Base-by-base conservation (phyloP, 2,797 vertebrate species). In the Pangasius mekongensis region DNA sequence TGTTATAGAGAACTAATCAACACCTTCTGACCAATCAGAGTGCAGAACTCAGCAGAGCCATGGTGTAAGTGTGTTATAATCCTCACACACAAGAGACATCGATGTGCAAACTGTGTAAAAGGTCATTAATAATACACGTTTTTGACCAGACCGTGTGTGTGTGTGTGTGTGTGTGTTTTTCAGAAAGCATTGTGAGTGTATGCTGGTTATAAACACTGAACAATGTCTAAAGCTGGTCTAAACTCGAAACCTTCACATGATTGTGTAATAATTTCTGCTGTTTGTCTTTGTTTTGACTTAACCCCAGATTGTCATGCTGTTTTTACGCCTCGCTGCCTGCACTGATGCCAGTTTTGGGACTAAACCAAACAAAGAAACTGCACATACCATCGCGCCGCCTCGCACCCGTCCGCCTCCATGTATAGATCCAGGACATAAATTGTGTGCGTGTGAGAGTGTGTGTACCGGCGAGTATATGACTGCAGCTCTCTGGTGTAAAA, bases 121-220 rank as follows among this genome's bases (percentile, higher is more conserved):
- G 27, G 27, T 27, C 27, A n/a, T 64, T 27, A 33, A 16, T 2
- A 36, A 36, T 33, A 69, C 66, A 69, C 3, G 16, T 67, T 69
- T 69, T 36, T 36, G 2, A 69, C 33, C 67, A 36, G 67, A 69
- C 33, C 43, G 69, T 69, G 66, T 39, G 30, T 73, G 71, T 73
- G 20, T 67, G 18, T 73, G 69, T 73, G 69, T 69, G 67, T 39
- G 33, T 73, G 36, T 73, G 20, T 66, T 30, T 66, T 30, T 66
- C n/a, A 66, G 62, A 66, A 67, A 33, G 66, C 27, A 69, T 33
- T 69, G 30, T 16, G 30, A 67, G 36, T 43, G 71, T 74, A 8
- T 76, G 73, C 74, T 49, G 74, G 43, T 77, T 52, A 77, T 77
- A 77, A 52, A n/a, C 47, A 49, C 27, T 49, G 36, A 74, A 8